Conservation (phyloP, 2,113 vertebrate genomes). For the Scophthalmus maximus region DNA sequence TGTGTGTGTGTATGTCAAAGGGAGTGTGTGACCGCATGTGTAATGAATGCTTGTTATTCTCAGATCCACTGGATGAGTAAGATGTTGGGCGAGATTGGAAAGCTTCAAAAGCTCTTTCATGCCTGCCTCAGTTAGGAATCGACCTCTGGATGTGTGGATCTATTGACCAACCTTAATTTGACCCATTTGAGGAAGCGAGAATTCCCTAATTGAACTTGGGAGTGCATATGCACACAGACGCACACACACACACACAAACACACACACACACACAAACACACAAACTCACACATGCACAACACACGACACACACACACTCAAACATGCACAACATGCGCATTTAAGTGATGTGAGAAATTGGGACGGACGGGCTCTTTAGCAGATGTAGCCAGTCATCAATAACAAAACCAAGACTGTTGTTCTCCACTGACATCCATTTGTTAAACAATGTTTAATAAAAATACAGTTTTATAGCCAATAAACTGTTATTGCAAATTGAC, state of each 20-base stretch:
- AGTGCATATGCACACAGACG: not conserved
- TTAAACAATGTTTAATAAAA: too few species aligned
- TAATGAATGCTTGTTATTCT: constrained; percentile 47
- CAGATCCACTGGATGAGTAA: constrained; percentile 36
- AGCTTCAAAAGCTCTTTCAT: constrained; percentile 47
- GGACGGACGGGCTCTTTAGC: too few species aligned
- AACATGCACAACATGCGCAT: too few species aligned
- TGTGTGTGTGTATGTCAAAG: not conserved
- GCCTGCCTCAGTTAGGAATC: constrained; percentile 36
- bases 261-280: not conserved
- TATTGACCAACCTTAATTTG: constrained; percentile 42
- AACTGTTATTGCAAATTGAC: too few species aligned
- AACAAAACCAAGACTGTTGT: too few species aligned
- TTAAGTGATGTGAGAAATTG: too few species aligned
- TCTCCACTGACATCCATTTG: too few species aligned
- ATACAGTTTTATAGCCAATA: too few species aligned
- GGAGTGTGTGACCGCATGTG: constrained; percentile 29
- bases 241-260: not conserved
- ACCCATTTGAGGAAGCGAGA: constrained; percentile 25
- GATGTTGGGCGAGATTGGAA: constrained; percentile 16
- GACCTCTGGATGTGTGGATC: constrained; percentile 33
- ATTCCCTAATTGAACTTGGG: constrained; percentile 15
- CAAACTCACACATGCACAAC: too few species aligned
- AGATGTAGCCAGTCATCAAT: too few species aligned
- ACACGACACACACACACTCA: too few species aligned